A percentile compares a stretch with the other conserved stretches of the same genome.
Evolutionary conservation across 30 jellyfish, hydroid and myxozoan genomes (phyloP).

Genomic region (Chrysaora quinquecirrha): DNA sequence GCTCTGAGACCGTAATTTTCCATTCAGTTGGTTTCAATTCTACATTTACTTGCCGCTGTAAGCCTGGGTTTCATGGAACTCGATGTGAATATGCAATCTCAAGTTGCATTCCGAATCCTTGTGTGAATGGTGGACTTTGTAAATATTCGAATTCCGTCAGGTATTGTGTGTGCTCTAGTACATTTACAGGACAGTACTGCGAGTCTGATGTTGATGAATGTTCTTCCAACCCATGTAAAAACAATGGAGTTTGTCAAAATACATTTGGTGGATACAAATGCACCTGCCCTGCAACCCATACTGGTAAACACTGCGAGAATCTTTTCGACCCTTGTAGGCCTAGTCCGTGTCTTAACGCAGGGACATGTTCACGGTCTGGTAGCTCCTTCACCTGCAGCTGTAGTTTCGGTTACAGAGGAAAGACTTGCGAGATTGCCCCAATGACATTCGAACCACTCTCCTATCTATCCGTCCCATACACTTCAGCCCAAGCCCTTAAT

Average conservation of each 20-base stretch:
- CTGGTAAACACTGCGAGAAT: slow-evolving; percentile 72
- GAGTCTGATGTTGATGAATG: slow-evolving; percentile 80
- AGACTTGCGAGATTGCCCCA: slow-evolving; percentile 64
- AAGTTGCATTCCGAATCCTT: slow-evolving; percentile 77
- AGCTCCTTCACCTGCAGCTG: slow-evolving; percentile 63
- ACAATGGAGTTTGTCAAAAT: slow-evolving; percentile 63
- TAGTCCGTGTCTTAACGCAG: slow-evolving; percentile 67
- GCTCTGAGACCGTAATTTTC: slow-evolving; percentile 45
- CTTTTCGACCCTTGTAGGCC: slow-evolving; percentile 66
- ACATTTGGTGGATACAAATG: slow-evolving; percentile 49
- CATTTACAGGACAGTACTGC: slow-evolving; percentile 77
- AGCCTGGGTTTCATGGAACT: slow-evolving; percentile 77
- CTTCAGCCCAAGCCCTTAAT: slow-evolving; percentile 28
- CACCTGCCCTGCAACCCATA: slow-evolving; percentile 44
- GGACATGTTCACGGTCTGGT: slow-evolving; percentile 39
- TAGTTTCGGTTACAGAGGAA: slow-evolving; percentile 56
- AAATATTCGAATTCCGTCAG: slow-evolving; percentile 4
- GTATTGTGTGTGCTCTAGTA: slow-evolving; percentile 56
- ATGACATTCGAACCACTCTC: slow-evolving; percentile 53
- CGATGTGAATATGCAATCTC: slow-evolving; percentile 63
- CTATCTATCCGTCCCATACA: slow-evolving; percentile 13
- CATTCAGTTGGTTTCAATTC: slow-evolving; percentile 55
- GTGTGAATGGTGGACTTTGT: slow-evolving; percentile 74
- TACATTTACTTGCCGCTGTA: slow-evolving; percentile 56
- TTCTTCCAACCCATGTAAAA: slow-evolving; percentile 40